These are phyloP conservation scores for Corynorhinus townsendii DNA, from an alignment of 2,113 vertebrate species.

Conservation along the genomic window DNA sequence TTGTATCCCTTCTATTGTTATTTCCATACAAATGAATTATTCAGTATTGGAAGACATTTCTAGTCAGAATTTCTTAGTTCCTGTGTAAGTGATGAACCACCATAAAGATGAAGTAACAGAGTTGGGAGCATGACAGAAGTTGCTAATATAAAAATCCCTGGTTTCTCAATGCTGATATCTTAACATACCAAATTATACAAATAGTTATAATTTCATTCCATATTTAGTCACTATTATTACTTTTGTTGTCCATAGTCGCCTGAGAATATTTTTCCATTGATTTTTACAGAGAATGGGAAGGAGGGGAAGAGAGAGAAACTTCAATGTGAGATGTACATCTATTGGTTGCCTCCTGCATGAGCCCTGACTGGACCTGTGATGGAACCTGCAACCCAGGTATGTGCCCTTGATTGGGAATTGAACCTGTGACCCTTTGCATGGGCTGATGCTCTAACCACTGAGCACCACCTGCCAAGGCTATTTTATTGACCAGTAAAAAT, in stretches of 20 bases:
- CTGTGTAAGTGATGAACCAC: background rate
- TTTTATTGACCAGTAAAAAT: slow-evolving; percentile 18
- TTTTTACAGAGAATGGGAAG: too few relatives aligned
- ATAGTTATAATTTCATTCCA: background rate
- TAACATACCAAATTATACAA: background rate
- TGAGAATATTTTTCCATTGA: too few relatives aligned
- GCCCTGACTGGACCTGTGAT: too few relatives aligned
- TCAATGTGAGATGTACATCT: too few relatives aligned
- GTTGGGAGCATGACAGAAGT: background rate
- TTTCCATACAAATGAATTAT: background rate
- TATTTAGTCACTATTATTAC: slow-evolving; percentile 13
- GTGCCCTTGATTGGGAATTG: too few relatives aligned
- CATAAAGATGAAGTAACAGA: background rate
- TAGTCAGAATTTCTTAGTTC: slow-evolving; percentile 22
- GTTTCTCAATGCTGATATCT: background rate
- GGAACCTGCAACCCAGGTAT: too few relatives aligned
- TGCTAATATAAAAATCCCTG: background rate
- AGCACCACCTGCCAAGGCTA: too few relatives aligned
- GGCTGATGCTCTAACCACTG: too few relatives aligned
- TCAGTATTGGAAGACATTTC: slow-evolving; percentile 21
- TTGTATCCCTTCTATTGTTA: background rate
- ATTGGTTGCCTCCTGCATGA: too few relatives aligned
- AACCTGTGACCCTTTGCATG: too few relatives aligned
- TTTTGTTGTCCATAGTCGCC: too few relatives aligned
- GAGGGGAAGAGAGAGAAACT: too few relatives aligned